Evolutionary conservation across 2,797 vertebrate species (phyloP).

Genomic region (Cryptoblepharus egeriae): DNA sequence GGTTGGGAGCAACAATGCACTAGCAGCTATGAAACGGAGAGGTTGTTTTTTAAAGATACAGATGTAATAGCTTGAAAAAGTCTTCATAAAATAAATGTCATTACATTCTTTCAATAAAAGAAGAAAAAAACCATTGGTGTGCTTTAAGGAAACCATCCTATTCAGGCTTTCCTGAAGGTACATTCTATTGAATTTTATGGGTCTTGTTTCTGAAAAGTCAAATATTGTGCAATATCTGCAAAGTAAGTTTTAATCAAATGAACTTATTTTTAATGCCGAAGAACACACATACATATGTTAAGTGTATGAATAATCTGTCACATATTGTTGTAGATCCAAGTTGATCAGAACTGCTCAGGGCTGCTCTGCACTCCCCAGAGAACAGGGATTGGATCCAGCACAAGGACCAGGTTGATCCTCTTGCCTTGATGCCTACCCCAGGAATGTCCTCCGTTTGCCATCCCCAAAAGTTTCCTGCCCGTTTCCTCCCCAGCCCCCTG

Average conservation of each 20-base stretch:
- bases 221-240: not conserved
- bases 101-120: not conserved
- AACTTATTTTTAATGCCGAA: not conserved
- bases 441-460: no score
- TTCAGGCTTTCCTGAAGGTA: no score
- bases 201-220: no score
- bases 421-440: no score
- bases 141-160: not conserved
- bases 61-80: slow-evolving; percentile 36
- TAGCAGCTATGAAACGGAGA: slow-evolving; percentile 24
- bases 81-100: slow-evolving; percentile 10
- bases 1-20: slow-evolving; percentile 27
- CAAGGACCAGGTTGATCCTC: no score
- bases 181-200: no score
- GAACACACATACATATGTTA: not conserved
- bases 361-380: no score
- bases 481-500: no score
- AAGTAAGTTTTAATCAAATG: not conserved
- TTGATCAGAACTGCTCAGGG: no score
- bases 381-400: no score
- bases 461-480: no score
- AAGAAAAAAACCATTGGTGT: not conserved
- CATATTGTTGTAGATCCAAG: no score
- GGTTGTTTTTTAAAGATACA: not conserved
- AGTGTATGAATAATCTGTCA: not conserved